Conservation (phyloP, 2,113 vertebrate species). For the Todiramphus chloris region DNA sequence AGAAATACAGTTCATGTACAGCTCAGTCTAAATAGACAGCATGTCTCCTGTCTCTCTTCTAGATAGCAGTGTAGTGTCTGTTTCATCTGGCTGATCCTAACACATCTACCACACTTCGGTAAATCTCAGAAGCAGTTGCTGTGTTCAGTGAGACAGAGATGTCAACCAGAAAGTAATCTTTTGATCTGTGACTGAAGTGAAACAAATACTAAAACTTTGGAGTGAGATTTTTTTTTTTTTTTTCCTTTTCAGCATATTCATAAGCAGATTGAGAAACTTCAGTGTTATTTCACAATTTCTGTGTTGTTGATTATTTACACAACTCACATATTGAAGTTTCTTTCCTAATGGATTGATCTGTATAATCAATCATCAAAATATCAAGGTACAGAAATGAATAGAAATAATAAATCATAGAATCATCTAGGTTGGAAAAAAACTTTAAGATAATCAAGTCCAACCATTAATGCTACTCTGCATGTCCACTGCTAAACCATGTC, state of each 20-base stretch:
- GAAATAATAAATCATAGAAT: background rate
- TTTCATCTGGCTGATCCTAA: background rate
- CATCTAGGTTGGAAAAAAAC: no score
- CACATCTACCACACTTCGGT: background rate
- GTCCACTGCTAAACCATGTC: no score
- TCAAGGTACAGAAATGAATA: background rate
- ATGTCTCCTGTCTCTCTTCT: background rate
- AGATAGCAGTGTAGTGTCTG: background rate
- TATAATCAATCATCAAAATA: background rate
- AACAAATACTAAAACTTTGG: background rate
- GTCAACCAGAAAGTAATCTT: background rate
- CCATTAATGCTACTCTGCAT: no score
- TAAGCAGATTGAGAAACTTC: background rate
- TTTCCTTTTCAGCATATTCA: background rate
- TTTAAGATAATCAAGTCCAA: no score
- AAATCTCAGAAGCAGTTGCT: background rate
- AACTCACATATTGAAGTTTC: background rate
- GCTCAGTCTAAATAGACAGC: background rate
- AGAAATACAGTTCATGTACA: background rate
- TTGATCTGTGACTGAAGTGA: background rate
- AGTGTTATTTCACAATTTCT: background rate
- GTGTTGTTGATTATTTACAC: background rate
- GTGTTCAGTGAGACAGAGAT: background rate
- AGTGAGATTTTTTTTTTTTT: background rate
- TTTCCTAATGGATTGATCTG: background rate